These are phyloP conservation scores for Cladorhizidae sp. DNA, from an alignment of 37 sponge, comb jelly and placozoan species.

Conservation along the genomic window DNA sequence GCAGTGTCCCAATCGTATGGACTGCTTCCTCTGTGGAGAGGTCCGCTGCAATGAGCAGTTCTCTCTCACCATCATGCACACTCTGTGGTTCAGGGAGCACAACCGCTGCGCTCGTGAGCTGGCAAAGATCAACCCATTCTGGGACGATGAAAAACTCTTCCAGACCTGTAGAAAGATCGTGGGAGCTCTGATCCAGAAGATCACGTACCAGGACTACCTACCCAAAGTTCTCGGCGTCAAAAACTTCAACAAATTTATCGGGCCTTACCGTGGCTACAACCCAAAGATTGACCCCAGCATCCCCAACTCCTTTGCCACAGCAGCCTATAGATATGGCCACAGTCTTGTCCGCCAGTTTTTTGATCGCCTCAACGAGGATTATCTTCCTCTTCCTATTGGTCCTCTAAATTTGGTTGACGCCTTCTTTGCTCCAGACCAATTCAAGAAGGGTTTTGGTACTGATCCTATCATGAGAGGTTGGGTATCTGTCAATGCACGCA, in stretches of 20 bases:
- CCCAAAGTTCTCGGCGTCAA: slow-evolving; percentile 73
- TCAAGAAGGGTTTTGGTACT: slow-evolving; percentile 53
- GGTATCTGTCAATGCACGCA: slow-evolving; percentile 34
- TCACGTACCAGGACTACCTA: slow-evolving; percentile 86
- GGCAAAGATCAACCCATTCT: slow-evolving; percentile 66
- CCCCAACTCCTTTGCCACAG: slow-evolving; percentile 81
- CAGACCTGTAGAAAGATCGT: slow-evolving; percentile 88
- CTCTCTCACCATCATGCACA: slow-evolving; percentile 91
- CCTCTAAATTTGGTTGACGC: slow-evolving; percentile 51
- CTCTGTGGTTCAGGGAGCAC: slow-evolving; percentile 95
- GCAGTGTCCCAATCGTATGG: slow-evolving; percentile 28
- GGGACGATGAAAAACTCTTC: slow-evolving; percentile 89
- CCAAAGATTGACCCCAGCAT: slow-evolving; percentile 55
- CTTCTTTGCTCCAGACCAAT: slow-evolving; percentile 73
- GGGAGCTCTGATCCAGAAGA: slow-evolving; percentile 83
- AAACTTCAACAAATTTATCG: slow-evolving; percentile 39
- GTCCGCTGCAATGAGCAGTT: slow-evolving; percentile 88
- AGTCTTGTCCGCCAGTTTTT: slow-evolving; percentile 72
- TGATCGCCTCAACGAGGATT: slow-evolving; percentile 60
- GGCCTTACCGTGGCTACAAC: slow-evolving; percentile 71
- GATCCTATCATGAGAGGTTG: slow-evolving; percentile 82
- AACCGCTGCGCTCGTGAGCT: slow-evolving; percentile 84
- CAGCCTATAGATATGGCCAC: slow-evolving; percentile 91
- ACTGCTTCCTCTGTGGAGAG: slow-evolving; percentile 89
- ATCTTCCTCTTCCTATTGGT: slow-evolving; percentile 42